These are phyloP conservation scores for Sander vitreus DNA, from an alignment of 2,113 vertebrate genomes.

Conservation along the genomic window DNA sequence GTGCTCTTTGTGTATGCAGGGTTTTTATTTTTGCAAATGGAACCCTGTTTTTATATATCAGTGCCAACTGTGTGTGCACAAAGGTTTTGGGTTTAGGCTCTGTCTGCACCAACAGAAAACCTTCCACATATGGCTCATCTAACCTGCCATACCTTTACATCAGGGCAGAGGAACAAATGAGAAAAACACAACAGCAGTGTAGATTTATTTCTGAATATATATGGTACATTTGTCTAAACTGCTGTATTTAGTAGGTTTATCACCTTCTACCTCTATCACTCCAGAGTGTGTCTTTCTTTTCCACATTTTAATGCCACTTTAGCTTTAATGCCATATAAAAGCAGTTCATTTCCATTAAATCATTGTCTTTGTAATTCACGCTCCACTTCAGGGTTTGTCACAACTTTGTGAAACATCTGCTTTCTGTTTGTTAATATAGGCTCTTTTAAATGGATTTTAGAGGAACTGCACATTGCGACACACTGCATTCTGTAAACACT, in stretches of 20 bases:
- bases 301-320: slow-evolving; percentile 3
- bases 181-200: neutral
- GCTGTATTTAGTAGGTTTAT: neutral
- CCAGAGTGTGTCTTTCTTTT: slow-evolving; percentile 4
- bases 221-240: neutral
- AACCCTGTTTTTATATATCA: neutral
- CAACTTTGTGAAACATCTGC: slow-evolving; percentile 60
- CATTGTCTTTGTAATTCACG: slow-evolving; percentile 34
- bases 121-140: neutral
- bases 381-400: slow-evolving; percentile 20
- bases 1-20: neutral
- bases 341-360: slow-evolving; percentile 44
- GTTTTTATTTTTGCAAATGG: neutral
- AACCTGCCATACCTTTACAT: neutral
- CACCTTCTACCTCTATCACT: neutral
- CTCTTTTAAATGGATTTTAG: slow-evolving; percentile 36
- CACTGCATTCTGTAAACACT: slow-evolving; percentile 38
- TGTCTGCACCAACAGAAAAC: neutral
- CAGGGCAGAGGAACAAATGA: neutral
- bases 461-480: slow-evolving; percentile 27
- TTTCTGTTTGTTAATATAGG: slow-evolving; percentile 58
- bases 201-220: neutral
- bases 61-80: neutral
- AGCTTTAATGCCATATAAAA: slow-evolving; percentile 13
- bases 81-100: neutral